phyloP scores from a whole-genome alignment of 1,140 invertebrate species.

The Acromyrmex charruanus region DNA sequence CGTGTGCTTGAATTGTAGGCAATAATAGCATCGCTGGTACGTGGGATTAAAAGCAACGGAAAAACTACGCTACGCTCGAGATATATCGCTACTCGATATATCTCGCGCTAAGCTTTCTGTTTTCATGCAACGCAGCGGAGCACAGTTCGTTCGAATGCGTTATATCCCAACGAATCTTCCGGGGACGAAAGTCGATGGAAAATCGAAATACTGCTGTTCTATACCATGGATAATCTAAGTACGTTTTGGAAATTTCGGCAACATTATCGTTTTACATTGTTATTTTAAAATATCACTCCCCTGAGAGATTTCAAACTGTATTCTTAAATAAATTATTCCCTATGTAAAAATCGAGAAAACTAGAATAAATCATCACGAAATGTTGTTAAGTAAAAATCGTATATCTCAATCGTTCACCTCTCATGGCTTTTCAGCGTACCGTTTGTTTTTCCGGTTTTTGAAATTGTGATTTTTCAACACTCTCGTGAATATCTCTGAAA shows the following conservation, averaged over 20 bases:
- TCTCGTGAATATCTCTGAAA: constrained; percentile 21
- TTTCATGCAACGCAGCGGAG: constrained; percentile 37
- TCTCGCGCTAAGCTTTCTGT: constrained; percentile 58
- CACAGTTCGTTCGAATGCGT: neutral
- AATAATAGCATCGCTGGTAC: constrained; percentile 63
- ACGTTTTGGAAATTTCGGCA: neutral
- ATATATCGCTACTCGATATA: constrained; percentile 58
- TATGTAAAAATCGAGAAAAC: neutral
- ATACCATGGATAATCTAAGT: neutral
- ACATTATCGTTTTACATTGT: neutral
- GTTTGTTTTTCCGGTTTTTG: constrained; percentile 2
- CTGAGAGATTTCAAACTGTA: neutral
- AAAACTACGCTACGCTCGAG: constrained; percentile 54
- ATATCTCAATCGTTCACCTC: neutral
- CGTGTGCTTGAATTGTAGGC: constrained; percentile 63
- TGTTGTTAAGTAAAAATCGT: neutral
- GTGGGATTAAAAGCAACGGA: constrained; percentile 72
- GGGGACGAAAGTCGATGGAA: neutral
- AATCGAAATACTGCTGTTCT: neutral
- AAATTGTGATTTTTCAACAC: constrained; percentile 5
- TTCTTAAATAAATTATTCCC: no score
- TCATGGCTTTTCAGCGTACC: neutral
- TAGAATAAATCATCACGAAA: neutral
- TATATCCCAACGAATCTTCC: constrained; percentile 35
- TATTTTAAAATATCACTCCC: neutral